A percentile compares a stretch with the other conserved stretches of the same genome.
Evolutionary conservation across 2,888 invertebrate genomes (phyloP).

Genomic region (Automeris io): DNA sequence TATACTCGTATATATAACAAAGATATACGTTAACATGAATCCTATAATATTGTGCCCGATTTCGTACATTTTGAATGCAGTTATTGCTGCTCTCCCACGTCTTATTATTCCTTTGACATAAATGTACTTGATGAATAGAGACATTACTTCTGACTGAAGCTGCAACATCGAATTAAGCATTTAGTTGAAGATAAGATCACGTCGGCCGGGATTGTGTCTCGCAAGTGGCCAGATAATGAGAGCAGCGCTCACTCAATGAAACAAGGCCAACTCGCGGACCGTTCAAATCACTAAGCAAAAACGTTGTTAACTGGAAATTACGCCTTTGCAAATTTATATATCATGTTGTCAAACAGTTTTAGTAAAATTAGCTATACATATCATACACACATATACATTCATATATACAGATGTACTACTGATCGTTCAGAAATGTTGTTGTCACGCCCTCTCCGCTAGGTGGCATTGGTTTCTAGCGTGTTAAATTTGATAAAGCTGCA

Average conservation of each 20-base stretch:
- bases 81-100: not conserved
- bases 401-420: too few relatives aligned
- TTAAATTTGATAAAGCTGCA: too few relatives aligned
- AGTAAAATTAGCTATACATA: too few relatives aligned
- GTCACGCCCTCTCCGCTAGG: too few relatives aligned
- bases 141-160: slow-evolving; percentile 5
- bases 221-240: slow-evolving; percentile 17
- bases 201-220: slow-evolving; percentile 10
- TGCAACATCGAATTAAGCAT: slow-evolving; percentile 8
- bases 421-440: too few relatives aligned
- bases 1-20: too few relatives aligned
- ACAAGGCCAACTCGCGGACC: slow-evolving; percentile 13
- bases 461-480: too few relatives aligned
- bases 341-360: too few relatives aligned
- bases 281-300: slow-evolving; percentile 13
- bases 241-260: slow-evolving; percentile 10
- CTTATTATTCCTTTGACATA: slow-evolving; percentile 1
- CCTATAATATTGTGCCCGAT: too few relatives aligned
- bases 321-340: slow-evolving; percentile 2
- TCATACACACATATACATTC: too few relatives aligned
- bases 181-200: slow-evolving; percentile 7
- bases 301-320: slow-evolving; percentile 2
- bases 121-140: slow-evolving; percentile 5
- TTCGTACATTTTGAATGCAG: too few relatives aligned
- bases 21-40: too few relatives aligned